A percentile compares a stretch with the other conserved stretches of the same genome.
phyloP scores from a whole-genome alignment of 1,140 invertebrate genomes.

The Euwallacea similis region DNA sequence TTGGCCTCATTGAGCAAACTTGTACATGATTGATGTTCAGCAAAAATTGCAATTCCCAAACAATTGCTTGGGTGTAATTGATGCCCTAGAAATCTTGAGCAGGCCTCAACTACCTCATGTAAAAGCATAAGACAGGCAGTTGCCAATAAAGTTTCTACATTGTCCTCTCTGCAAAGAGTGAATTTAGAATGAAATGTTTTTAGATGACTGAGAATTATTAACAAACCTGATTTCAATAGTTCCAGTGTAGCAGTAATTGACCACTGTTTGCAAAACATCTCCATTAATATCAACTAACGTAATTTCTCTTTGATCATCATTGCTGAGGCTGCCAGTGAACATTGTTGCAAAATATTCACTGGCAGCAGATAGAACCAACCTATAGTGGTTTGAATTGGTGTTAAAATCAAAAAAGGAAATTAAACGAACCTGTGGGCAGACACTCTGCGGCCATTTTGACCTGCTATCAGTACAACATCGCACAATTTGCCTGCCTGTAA shows the following conservation, averaged over 20 bases:
- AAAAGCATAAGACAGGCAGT: constrained; percentile 87
- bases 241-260: constrained; percentile 90
- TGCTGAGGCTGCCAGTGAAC: constrained; percentile 86
- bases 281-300: constrained; percentile 81
- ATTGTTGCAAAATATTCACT: constrained; percentile 95
- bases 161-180: constrained; percentile 66
- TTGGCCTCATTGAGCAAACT: constrained; percentile 78
- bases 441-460: constrained; percentile 57
- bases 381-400: constrained; percentile 49
- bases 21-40: constrained; percentile 84
- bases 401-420: constrained; percentile 13
- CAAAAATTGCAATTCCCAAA: constrained; percentile 89
- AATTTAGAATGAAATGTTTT: background rate
- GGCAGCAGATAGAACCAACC: constrained; percentile 82
- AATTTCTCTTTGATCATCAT: constrained; percentile 83
- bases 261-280: constrained; percentile 78
- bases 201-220: background rate
- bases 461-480: constrained; percentile 77
- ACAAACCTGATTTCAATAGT: constrained; percentile 63
- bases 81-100: constrained; percentile 86
- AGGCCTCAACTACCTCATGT: constrained; percentile 84
- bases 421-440: constrained; percentile 58
- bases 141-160: constrained; percentile 82
- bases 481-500: constrained; percentile 77
- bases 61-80: constrained; percentile 94